Base-by-base conservation (phyloP, 30 jellyfish, hydroid and myxozoan species). In the Hydra vulgaris region DNA sequence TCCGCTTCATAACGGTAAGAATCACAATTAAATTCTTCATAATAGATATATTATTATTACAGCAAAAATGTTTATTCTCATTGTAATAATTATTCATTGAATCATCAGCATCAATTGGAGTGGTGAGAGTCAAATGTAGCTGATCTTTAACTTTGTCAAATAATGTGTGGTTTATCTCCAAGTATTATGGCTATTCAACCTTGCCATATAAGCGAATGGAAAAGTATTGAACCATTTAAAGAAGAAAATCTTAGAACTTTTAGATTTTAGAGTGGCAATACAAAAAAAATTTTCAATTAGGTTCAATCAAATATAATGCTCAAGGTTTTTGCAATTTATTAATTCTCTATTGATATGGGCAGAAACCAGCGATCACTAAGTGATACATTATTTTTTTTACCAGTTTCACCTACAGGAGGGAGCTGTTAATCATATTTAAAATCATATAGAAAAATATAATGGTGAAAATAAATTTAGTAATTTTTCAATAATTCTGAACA, bases 1-100 rank as follows among this genome's bases (percentile, higher is more conserved):
- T 74, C 94, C 94, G 17, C 24, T 72, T 17, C 83, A 78, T 7
- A 25, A 77, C 12, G 67, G 89, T 67, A 75, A 21, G 83, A 23
- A n/a, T n/a, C n/a, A n/a, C n/a, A n/a, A n/a, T n/a, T n/a, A n/a
- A n/a, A n/a, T n/a, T n/a, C n/a, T n/a, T n/a, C n/a, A n/a, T n/a
- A n/a, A n/a, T n/a, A n/a, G n/a, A n/a, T n/a, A n/a, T n/a, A n/a
- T n/a, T n/a, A n/a, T n/a, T n/a, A n/a, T n/a, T n/a, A n/a, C n/a
- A n/a, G n/a, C n/a, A n/a, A n/a, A n/a, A n/a, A n/a, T n/a, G n/a
- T n/a, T n/a, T n/a, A n/a, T n/a, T n/a, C n/a, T n/a, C n/a, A n/a
- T n/a, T n/a, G n/a, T n/a, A n/a, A n/a, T n/a, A n/a, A n/a, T n/a
- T n/a, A n/a, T n/a, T n/a, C n/a, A n/a, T n/a, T n/a, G n/a, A n/a